Evolutionary conservation across 37 sponge, comb jelly and placozoan species (phyloP).

Genomic region (Crambe crambe): DNA sequence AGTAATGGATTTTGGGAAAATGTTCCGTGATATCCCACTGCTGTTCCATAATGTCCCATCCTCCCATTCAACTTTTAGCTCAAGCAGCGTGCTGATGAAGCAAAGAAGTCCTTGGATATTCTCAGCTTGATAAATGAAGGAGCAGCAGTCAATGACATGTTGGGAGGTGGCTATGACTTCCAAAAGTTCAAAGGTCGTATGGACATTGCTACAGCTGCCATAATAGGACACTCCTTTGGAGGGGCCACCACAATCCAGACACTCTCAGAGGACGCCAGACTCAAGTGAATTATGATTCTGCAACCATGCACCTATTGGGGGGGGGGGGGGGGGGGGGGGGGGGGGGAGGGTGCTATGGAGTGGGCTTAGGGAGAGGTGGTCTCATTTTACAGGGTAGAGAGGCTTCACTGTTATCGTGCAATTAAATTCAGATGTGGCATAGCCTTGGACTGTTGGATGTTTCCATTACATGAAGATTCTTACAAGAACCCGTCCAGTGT

Average conservation of each 20-base stretch:
- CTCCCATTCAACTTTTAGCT: no score
- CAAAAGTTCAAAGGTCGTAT: constrained; percentile 63
- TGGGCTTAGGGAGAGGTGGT: neutral
- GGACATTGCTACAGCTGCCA: constrained; percentile 45
- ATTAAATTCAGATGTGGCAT: constrained; percentile 64
- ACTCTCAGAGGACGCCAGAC: constrained; percentile 58
- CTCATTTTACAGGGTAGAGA: neutral
- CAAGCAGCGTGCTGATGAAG: constrained; percentile 29
- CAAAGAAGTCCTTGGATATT: constrained; percentile 44
- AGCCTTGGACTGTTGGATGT: constrained; percentile 70
- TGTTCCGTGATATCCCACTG: no score
- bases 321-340: no score
- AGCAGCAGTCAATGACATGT: constrained; percentile 31
- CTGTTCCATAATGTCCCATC: no score
- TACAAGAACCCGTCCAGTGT: constrained; percentile 10
- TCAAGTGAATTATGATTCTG: constrained; percentile 46
- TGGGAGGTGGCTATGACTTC: constrained; percentile 43
- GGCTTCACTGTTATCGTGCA: neutral
- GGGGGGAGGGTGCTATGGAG: neutral
- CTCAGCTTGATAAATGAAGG: constrained; percentile 51
- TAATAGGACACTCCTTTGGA: constrained; percentile 85
- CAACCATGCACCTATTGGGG: neutral
- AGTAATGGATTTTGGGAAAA: no score
- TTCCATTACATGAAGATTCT: constrained; percentile 59
- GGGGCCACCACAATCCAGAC: constrained; percentile 64